phyloP scores from a whole-genome alignment of 2,888 invertebrate species.

The Eilema caniola region DNA sequence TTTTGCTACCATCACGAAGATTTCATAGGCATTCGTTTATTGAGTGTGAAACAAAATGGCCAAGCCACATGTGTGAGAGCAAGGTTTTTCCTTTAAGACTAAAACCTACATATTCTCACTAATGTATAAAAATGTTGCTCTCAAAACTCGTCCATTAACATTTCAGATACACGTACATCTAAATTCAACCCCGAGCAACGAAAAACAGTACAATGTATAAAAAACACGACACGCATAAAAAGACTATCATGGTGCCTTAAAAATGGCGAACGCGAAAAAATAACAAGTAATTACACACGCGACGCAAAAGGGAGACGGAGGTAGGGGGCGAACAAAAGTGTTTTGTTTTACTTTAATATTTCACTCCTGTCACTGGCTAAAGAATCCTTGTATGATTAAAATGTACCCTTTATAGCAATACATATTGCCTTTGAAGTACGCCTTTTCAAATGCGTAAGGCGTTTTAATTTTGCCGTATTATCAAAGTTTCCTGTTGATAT shows the following conservation, averaged over 20 bases:
- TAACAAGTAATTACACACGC: slow-evolving; percentile 75
- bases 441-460: slow-evolving; percentile 16
- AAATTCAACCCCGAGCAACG: slow-evolving; percentile 13
- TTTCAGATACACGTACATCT: background rate
- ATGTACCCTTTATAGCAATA: slow-evolving; percentile 52
- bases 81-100: too few species aligned
- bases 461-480: slow-evolving; percentile 17
- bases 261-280: slow-evolving; percentile 60
- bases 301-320: slow-evolving; percentile 44
- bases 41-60: too few species aligned
- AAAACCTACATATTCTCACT: too few species aligned
- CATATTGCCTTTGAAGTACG: slow-evolving; percentile 25
- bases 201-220: slow-evolving; percentile 29
- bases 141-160: background rate
- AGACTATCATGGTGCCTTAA: slow-evolving; percentile 36
- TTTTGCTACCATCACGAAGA: too few species aligned
- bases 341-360: slow-evolving; percentile 80
- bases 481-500: background rate
- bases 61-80: too few species aligned
- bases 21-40: too few species aligned
- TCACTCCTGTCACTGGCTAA: slow-evolving; percentile 71
- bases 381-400: slow-evolving; percentile 73
- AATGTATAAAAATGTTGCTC: background rate
- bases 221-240: slow-evolving; percentile 33
- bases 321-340: slow-evolving; percentile 65